Percentiles rank a stretch among this genome's conserved stretches.
Evolutionary conservation across 2,888 invertebrate species (phyloP).

Genomic region (Ophioninae sp.): DNA sequence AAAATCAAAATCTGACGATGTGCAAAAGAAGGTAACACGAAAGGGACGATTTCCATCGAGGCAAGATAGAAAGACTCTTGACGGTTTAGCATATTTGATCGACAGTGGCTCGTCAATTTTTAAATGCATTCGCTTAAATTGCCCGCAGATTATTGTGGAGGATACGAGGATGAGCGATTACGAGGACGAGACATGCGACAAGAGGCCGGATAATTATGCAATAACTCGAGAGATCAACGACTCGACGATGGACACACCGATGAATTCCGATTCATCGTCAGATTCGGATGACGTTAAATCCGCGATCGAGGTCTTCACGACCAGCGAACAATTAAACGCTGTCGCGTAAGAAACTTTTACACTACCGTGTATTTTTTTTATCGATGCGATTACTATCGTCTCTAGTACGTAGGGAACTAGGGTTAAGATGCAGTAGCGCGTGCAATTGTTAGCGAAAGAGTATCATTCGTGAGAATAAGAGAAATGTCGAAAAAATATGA

Average conservation of each 20-base stretch:
- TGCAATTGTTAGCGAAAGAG: slow-evolving; percentile 58
- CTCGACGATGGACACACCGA: slow-evolving; percentile 67
- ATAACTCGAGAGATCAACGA: slow-evolving; percentile 65
- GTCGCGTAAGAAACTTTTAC: slow-evolving; percentile 53
- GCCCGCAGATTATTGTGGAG: slow-evolving; percentile 66
- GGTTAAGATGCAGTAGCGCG: slow-evolving; percentile 56
- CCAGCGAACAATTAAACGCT: slow-evolving; percentile 64
- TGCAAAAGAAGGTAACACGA: slow-evolving; percentile 63
- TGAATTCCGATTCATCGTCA: slow-evolving; percentile 65
- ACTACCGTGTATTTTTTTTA: slow-evolving; percentile 47
- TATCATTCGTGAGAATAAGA: slow-evolving; percentile 41
- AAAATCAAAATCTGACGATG: slow-evolving; percentile 73
- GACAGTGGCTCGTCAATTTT: no score
- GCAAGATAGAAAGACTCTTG: neutral
- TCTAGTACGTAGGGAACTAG: slow-evolving; percentile 1
- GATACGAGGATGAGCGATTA: slow-evolving; percentile 64
- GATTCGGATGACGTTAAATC: slow-evolving; percentile 68
- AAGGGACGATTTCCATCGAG: neutral
- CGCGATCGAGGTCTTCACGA: slow-evolving; percentile 65
- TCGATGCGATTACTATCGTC: slow-evolving; percentile 49
- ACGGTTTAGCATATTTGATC: no score
- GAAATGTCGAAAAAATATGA: slow-evolving; percentile 54
- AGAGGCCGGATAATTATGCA: slow-evolving; percentile 66
- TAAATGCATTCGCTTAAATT: neutral
- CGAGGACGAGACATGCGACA: slow-evolving; percentile 64